A percentile compares a stretch with the other conserved stretches of the same genome.
Conservation (phyloP, 2,888 invertebrate genomes). For the Stenurella melanura region DNA sequence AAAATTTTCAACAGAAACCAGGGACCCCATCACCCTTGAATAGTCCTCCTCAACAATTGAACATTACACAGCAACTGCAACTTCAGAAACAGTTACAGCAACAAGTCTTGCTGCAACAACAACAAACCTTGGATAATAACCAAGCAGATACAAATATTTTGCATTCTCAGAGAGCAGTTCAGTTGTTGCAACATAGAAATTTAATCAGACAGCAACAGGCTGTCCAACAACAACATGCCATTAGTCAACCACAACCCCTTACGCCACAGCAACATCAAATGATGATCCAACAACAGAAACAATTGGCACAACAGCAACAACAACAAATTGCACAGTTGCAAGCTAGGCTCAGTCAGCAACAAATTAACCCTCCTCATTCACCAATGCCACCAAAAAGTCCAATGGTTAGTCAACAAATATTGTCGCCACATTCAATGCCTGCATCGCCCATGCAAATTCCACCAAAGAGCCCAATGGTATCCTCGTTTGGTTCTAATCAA, state of each 20-base stretch:
- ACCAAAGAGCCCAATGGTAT: slow-evolving; percentile 72
- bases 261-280: slow-evolving; percentile 70
- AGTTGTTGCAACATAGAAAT: slow-evolving; percentile 69
- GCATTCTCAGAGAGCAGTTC: slow-evolving; percentile 68
- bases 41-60: slow-evolving; percentile 70
- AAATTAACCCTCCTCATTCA: slow-evolving; percentile 73
- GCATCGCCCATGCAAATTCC: slow-evolving; percentile 74
- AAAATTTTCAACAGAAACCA: slow-evolving; percentile 70
- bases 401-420: slow-evolving; percentile 70
- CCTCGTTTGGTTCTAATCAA: slow-evolving; percentile 66
- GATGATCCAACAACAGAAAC: slow-evolving; percentile 68
- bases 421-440: slow-evolving; percentile 73
- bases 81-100: slow-evolving; percentile 72
- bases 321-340: slow-evolving; percentile 72
- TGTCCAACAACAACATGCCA: slow-evolving; percentile 59
- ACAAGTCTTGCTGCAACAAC: slow-evolving; percentile 68
- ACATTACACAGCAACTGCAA: slow-evolving; percentile 65
- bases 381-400: slow-evolving; percentile 77
- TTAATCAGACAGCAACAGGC: slow-evolving; percentile 63
- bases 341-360: slow-evolving; percentile 67
- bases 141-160: slow-evolving; percentile 73
- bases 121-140: slow-evolving; percentile 62
- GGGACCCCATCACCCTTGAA: slow-evolving; percentile 70
- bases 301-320: slow-evolving; percentile 65
- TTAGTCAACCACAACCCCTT: slow-evolving; percentile 65